These are phyloP conservation scores for Loriculus beryllinus DNA, from an alignment of 2,797 vertebrate genomes.

Conservation along the genomic window DNA sequence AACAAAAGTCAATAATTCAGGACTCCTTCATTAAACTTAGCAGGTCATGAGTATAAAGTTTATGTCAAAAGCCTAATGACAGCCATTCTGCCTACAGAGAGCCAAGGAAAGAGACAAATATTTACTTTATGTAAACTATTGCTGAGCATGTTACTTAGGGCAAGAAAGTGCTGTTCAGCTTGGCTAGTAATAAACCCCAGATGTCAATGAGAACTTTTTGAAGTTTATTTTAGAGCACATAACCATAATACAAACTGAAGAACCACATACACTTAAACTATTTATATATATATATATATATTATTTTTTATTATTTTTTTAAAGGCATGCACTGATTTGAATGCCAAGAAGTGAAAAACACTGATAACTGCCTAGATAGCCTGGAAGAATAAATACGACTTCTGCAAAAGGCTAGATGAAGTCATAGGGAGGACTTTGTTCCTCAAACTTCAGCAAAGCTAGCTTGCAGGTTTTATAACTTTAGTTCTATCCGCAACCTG, in stretches of 20 bases:
- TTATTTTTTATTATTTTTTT: neutral
- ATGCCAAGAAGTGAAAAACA: neutral
- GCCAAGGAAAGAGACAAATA: slow-evolving; percentile 49
- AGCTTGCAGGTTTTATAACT: neutral
- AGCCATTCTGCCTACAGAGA: neutral
- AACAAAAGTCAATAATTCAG: neutral
- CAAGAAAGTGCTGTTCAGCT: neutral
- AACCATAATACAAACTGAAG: neutral
- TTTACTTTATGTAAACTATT: slow-evolving; percentile 56
- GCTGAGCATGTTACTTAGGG: slow-evolving; percentile 24
- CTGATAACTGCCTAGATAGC: neutral
- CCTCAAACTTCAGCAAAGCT: neutral
- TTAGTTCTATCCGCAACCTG: neutral
- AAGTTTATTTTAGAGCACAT: neutral
- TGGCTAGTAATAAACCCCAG: slow-evolving; percentile 41
- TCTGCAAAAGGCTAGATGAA: neutral
- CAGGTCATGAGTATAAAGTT: slow-evolving; percentile 30
- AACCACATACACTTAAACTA: neutral
- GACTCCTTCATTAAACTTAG: neutral
- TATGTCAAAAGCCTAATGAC: slow-evolving; percentile 22
- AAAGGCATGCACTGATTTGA: neutral
- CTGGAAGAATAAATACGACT: neutral
- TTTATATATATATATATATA: accelerated
- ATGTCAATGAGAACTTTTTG: slow-evolving; percentile 24
- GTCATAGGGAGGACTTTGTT: neutral